A percentile compares a stretch with the other conserved stretches of the same genome.
phyloP scores from a whole-genome alignment of 2,888 invertebrate genomes.

The Eupeodes luniger region DNA sequence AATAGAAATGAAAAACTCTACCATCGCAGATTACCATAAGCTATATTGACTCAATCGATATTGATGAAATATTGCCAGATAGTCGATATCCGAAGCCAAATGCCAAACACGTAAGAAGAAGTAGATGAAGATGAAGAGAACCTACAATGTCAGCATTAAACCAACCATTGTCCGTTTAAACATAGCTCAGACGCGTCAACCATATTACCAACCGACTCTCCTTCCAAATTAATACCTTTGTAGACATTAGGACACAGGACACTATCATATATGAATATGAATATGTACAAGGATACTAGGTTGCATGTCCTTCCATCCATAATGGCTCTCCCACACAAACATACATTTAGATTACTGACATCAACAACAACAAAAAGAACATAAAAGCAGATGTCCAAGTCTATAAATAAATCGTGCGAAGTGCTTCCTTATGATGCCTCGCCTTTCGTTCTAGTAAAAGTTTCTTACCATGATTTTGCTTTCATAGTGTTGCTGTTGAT shows the following conservation, averaged over 20 bases:
- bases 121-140: too few relatives aligned
- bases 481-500: not conserved
- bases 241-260: constrained; percentile 42
- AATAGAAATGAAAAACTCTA: too few relatives aligned
- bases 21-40: not conserved
- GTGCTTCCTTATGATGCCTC: constrained; percentile 43
- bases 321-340: not conserved
- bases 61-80: constrained; percentile 28
- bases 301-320: constrained; percentile 24
- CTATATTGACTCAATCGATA: constrained; percentile 19
- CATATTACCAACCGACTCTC: constrained; percentile 13
- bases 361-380: constrained; percentile 10
- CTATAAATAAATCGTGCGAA: constrained; percentile 65
- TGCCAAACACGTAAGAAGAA: not conserved
- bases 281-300: not conserved
- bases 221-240: constrained; percentile 49
- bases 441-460: not conserved
- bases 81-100: not conserved
- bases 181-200: constrained; percentile 22
- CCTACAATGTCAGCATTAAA: not conserved
- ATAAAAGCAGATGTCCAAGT: constrained; percentile 62
- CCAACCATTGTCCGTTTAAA: not conserved
- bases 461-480: not conserved
- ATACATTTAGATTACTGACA: constrained; percentile 19
- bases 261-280: not conserved